Evolutionary conservation across 1,140 invertebrate genomes (phyloP).

Genomic region (Bemisia tabaci): DNA sequence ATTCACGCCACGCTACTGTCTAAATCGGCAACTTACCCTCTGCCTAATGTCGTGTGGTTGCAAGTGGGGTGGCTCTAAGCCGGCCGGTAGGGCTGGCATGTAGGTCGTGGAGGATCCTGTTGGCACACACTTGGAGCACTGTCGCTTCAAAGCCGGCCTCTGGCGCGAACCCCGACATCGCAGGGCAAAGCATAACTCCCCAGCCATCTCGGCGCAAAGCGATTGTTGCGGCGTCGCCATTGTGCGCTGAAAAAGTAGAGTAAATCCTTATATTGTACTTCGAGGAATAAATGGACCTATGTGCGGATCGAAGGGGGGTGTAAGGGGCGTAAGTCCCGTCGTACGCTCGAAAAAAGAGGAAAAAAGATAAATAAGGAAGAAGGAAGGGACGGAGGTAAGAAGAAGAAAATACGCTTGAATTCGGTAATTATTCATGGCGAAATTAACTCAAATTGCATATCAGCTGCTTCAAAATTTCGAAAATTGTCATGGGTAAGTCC

Average conservation of each 20-base stretch:
- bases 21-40: no score
- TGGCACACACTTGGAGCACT: constrained; percentile 50
- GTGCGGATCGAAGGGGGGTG: neutral
- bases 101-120: constrained; percentile 10
- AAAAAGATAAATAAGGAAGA: no score
- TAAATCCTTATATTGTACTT: neutral
- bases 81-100: neutral
- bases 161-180: constrained; percentile 53
- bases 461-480: no score
- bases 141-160: constrained; percentile 42
- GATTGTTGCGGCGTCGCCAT: constrained; percentile 44
- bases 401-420: no score
- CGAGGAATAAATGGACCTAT: neutral
- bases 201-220: constrained; percentile 65
- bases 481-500: no score
- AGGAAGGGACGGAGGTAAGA: no score
- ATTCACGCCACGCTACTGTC: no score
- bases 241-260: neutral
- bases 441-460: no score
- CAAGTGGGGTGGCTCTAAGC: neutral
- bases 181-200: constrained; percentile 63
- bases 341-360: neutral
- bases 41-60: neutral
- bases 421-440: no score
- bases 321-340: neutral